Percentiles rank a stretch among this genome's conserved stretches.
These are phyloP conservation scores for Loriculus beryllinus DNA, from an alignment of 2,797 vertebrate species.

Conservation along the genomic window DNA sequence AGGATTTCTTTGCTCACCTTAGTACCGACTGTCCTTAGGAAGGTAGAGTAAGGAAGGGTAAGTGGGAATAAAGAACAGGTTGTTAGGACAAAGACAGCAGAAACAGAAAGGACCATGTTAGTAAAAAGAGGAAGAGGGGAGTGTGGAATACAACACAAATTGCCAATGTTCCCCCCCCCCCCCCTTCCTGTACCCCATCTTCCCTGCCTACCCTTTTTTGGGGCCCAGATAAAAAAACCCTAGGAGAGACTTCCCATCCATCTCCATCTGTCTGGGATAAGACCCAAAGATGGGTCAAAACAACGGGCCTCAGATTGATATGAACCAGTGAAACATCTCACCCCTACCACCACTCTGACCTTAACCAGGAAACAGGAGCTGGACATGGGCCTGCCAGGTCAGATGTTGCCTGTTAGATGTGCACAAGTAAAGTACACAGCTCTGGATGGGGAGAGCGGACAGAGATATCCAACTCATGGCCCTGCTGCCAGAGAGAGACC, in stretches of 20 bases:
- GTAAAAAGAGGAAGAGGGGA: constrained; percentile 7
- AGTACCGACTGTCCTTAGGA: constrained; percentile 93
- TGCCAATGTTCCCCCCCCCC: neutral
- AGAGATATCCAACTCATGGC: neutral
- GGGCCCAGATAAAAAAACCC: neutral
- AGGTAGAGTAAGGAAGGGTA: constrained; percentile 82
- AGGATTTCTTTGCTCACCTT: constrained; percentile 86
- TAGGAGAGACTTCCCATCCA: neutral
- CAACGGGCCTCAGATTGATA: neutral
- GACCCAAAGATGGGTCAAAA: neutral
- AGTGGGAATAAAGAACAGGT: constrained; percentile 79
- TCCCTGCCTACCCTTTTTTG: neutral
- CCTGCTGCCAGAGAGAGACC: fast-evolving
- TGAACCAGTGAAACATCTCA: neutral
- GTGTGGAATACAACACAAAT: neutral
- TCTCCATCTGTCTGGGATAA: neutral
- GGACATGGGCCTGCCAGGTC: neutral
- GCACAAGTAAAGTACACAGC: neutral
- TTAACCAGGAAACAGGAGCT: neutral
- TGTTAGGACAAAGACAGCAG: constrained; percentile 75
- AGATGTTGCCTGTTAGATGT: fast-evolving
- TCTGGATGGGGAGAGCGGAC: neutral
- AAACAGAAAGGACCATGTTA: constrained; percentile 33
- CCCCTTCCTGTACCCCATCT: neutral
- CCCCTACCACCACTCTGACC: neutral